Evolutionary conservation across 2,113 vertebrate species (phyloP).

Genomic region (Ameiurus melas): DNA sequence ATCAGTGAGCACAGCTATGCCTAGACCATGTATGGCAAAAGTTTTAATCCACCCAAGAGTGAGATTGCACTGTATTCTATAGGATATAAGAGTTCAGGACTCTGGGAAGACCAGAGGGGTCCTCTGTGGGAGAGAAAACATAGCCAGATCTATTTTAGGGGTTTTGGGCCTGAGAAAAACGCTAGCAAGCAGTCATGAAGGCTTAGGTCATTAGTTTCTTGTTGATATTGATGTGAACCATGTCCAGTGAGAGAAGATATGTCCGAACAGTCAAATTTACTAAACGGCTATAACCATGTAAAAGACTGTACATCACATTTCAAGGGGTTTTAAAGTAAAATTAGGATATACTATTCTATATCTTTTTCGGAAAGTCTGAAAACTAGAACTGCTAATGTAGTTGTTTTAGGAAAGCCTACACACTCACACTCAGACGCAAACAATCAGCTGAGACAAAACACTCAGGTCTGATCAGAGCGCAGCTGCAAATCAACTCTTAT

Average conservation of each 20-base stretch:
- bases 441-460: conserved; percentile 3
- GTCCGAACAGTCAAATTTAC: background rate
- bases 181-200: conserved; percentile 45
- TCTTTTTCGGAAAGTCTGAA: background rate
- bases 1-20: background rate
- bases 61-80: background rate
- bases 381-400: background rate
- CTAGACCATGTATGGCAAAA: conserved; percentile 20
- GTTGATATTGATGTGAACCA: conserved; percentile 25
- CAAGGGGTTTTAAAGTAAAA: background rate
- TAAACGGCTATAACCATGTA: background rate
- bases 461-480: background rate
- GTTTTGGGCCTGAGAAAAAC: conserved; percentile 68
- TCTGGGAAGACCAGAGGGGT: conserved; percentile 54
- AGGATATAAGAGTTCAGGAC: background rate
- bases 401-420: background rate
- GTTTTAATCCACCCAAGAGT: background rate
- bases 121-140: conserved; percentile 56
- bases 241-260: conserved; percentile 31
- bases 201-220: conserved; percentile 55
- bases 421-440: background rate
- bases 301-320: background rate
- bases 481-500: conserved; percentile 4
- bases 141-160: conserved; percentile 68
- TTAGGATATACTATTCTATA: background rate